Base-by-base conservation (phyloP, 2,113 vertebrate genomes). In the Zosterops hypoxanthus region DNA sequence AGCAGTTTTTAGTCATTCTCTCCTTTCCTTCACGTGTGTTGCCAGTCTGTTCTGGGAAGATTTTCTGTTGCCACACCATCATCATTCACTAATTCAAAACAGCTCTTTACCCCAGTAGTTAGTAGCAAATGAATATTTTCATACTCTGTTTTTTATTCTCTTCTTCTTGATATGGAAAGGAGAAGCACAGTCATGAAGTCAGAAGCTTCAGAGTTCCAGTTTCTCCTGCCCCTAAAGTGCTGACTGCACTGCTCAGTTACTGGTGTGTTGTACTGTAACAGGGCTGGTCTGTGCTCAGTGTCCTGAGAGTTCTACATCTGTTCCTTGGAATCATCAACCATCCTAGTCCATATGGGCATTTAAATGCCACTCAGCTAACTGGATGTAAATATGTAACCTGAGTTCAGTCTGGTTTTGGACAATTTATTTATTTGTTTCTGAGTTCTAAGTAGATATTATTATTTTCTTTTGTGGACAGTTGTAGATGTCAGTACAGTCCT, bases 181-280 rank as follows among this genome's bases (percentile, higher is more conserved):
- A 80, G 55, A 64, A 75, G 42, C 33, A 11, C 28, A 71, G 49
- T 53, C 15, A 14, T 36, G 11, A 77, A 73, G 7, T 90, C 31
- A 36, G 23, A 56, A 42, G 56, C 36, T 71, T 92, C 49, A 39
- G 24, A 91, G 80, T 80, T 69, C 59, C 47, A 33, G 86, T 90
- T 95, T 56, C 68, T 96, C 90, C 61, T 77, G 91, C n/a, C 36
- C 31, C 42, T n/a, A 19, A 86, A 73, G n/a, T 88, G 90, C 90
- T 95, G 96, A 86, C 82, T 91, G 1, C 50, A 34, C 42, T 49
- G 70, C 50, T n/a, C 10, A 26, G 33, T 71, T 53, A 11, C 65
- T 59, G 61, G 8, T 29, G 5, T 44, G 50, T 60, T 88, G 11
- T 39, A 5, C 31, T 65, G 46, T n/a, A 57, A 61, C 6, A 0